Evolutionary conservation across 2,113 vertebrate genomes (phyloP).

Genomic region (Rhipidura dahli): DNA sequence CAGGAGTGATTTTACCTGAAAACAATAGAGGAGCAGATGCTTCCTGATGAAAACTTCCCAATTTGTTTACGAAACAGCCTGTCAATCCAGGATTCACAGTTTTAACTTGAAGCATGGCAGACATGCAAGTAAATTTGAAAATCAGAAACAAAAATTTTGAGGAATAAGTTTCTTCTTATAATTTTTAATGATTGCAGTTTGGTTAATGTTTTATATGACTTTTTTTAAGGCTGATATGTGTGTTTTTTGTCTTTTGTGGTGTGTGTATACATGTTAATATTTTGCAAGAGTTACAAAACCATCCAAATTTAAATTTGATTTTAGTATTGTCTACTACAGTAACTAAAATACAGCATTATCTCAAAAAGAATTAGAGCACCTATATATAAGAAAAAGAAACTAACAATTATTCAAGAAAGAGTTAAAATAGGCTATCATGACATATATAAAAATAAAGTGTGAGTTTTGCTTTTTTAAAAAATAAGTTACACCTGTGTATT

Average conservation of each 20-base stretch:
- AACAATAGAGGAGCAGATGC: constrained; percentile 68
- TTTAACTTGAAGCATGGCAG: constrained; percentile 39
- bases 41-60: constrained; percentile 67
- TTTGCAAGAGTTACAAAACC: neutral
- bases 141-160: constrained; percentile 13
- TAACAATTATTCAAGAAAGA: neutral
- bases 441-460: neutral
- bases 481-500: neutral
- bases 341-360: neutral
- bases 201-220: neutral
- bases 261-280: neutral
- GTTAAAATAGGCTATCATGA: neutral
- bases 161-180: neutral
- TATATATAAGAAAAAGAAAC: neutral
- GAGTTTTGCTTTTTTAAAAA: neutral
- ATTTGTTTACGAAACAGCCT: constrained; percentile 67
- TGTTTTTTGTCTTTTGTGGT: neutral
- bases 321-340: neutral
- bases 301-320: neutral
- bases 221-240: neutral
- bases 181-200: constrained; percentile 13
- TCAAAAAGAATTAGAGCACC: neutral
- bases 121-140: constrained; percentile 13
- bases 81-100: constrained; percentile 46
- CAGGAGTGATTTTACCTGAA: constrained; percentile 58